Conservation (phyloP, 2,797 vertebrate species). For the Chelon auratus region DNA sequence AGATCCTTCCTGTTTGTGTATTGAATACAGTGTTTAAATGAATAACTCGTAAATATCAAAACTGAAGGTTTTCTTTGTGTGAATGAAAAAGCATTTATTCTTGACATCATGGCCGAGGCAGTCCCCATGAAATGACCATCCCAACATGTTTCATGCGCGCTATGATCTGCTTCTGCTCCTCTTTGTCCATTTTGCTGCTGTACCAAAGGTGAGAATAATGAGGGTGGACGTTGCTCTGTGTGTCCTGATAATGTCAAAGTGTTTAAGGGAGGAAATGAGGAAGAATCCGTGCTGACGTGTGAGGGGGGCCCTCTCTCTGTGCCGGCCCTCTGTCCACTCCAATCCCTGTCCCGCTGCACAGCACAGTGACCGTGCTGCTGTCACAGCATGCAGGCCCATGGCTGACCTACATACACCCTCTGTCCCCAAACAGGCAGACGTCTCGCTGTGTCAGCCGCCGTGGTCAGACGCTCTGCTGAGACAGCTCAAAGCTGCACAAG, state of each 20-base stretch:
- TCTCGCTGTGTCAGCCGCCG: conserved; percentile 74
- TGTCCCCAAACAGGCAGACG: conserved; percentile 70
- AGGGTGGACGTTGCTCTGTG: conserved; percentile 88
- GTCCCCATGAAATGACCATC: conserved; percentile 50
- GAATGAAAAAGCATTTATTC: not conserved
- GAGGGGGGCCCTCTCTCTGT: conserved; percentile 69
- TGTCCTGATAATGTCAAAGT: conserved; percentile 92
- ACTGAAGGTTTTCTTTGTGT: not conserved
- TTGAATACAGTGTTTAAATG: not conserved
- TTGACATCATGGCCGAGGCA: not conserved
- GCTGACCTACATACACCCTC: conserved; percentile 83
- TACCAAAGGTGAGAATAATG: conserved; percentile 90
- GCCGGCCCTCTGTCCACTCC: conserved; percentile 76
- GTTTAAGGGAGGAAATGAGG: conserved; percentile 71
- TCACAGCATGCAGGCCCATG: conserved; percentile 67
- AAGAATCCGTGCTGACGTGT: conserved; percentile 80
- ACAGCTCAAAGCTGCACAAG: conserved; percentile 80
- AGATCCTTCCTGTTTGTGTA: not conserved
- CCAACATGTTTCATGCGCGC: conserved; percentile 13
- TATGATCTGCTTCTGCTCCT: conserved; percentile 77
- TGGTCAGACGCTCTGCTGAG: conserved; percentile 71
- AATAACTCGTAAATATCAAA: not conserved
- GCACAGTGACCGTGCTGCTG: conserved; percentile 71
- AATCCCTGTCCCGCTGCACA: conserved; percentile 75
- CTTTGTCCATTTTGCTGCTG: conserved; percentile 87